phyloP scores from a whole-genome alignment of 37 sponge, comb jelly and placozoan species.

The Axinella damicornis region DNA sequence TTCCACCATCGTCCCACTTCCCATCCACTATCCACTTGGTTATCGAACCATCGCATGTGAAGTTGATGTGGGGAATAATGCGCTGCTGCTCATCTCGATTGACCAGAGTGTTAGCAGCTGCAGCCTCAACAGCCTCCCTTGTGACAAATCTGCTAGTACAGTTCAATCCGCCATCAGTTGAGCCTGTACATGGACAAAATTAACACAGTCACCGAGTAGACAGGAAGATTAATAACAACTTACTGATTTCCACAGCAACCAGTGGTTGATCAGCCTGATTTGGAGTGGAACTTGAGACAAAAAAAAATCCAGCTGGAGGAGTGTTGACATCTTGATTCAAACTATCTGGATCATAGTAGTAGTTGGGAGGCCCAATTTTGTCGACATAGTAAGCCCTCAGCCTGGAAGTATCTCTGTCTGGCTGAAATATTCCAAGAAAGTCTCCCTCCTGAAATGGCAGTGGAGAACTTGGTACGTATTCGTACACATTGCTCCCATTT shows the following conservation, averaged over 20 bases:
- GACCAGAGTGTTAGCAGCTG: no score
- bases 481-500: background rate
- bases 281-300: background rate
- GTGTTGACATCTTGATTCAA: no score
- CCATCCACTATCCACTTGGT: constrained; percentile 23
- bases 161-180: no score
- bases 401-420: constrained; percentile 1
- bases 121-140: no score
- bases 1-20: no score
- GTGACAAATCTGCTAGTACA: no score
- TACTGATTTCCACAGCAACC: background rate
- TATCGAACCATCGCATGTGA: constrained; percentile 17
- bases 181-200: no score
- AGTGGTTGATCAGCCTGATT: background rate
- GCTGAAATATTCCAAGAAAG: constrained; percentile 21
- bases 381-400: background rate
- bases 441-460: background rate
- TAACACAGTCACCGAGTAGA: no score
- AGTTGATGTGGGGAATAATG: constrained; percentile 23
- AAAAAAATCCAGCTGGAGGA: background rate
- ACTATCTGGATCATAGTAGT: background rate
- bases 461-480: background rate
- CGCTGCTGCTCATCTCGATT: background rate
- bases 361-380: background rate
- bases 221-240: no score